Evolutionary conservation across 2,888 invertebrate species (phyloP), one percentile per base, ranked within the genome.

Genomic region (Cheilosia grossa): DNA sequence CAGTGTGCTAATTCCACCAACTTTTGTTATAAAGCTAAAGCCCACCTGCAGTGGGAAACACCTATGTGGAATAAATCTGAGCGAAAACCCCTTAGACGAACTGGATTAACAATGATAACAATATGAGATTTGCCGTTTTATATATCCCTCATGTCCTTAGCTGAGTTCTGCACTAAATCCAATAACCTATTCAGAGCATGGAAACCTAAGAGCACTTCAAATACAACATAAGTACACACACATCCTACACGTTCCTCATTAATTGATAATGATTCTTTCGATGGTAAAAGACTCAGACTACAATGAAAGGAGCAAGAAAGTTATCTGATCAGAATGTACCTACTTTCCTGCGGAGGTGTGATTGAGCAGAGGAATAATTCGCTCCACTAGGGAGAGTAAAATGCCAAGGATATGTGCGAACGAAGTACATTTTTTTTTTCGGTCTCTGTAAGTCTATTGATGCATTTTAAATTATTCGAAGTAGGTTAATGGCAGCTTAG

Each of bases 381-480:
- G 56, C 54, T 64, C 30, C 33, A 47, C 51, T 4, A 15, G 13
- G 51, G 15, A 15, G 15, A 51, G 5, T 51, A 15, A 13, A 15
- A 51, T 24, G 5, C 15, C n/a, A 40, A 63, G 70, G 40, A 51
- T 51, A 37, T 59, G 17, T 37, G 67, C 6, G 15, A 19, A 19
- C 6, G n/a, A 37, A 15, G 24, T 24, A 21, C 21, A 15, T 49
- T 30, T 21, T 40, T 47, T 49, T 30, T 21, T 53, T 47, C 3
- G 3, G 9, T 17, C 47, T n/a, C 15, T 33, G 24, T 37, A 49
- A 56, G 7, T 73, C 54, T 17, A 56, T 82, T 66, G 72, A 77
- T 83, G 49, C 49, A 53, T 63, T n/a, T n/a, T 83, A 15, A 83
- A 83, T 83, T 70, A 83, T 83, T 83, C 69, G 80, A 80, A 70